Base-by-base conservation (phyloP, 2,888 invertebrate genomes). In the Dichetophora obliterata region DNA sequence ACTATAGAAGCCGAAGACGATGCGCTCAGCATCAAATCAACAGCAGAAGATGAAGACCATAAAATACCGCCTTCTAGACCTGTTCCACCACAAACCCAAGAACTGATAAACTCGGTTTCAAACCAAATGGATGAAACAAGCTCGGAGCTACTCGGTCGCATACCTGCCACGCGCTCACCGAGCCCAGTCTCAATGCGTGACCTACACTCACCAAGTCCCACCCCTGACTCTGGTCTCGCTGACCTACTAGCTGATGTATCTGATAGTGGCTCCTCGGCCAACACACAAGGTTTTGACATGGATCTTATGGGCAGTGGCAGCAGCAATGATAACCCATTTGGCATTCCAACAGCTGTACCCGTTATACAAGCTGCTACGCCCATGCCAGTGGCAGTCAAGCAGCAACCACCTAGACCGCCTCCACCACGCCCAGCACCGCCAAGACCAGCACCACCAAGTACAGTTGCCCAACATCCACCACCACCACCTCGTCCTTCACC, bases 91-190 rank as follows among this genome's bases (percentile, higher is more conserved):
- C 95, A 95, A 88, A 96, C 96, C 0, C 95, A 96, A 90, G 95
- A 96, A 85, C 90, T 97, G 27, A 93, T 96, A 68, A 91, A 94
- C 81, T 95, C 95, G 48, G 96, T 96, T 1, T 96, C 96, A 52
- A 96, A 95, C 2, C 95, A 95, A 75, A 93, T 96, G 93, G 96
- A 97, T 85, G 95, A 95, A 70, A 95, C 96, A 0, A 96, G 96
- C 82, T 94, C 95, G 4, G 94, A 95, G 85, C 90, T 97, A 73
- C 89, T 96, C 75, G 95, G 96, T 82, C 93, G 96, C 78, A 92
- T 96, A 78, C 95, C 96, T 72, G 95, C 94, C 5, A 96, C 96
- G 0, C 92, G 96, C 81, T 95, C 95, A 0, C 96, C 96, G 0
- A 96, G 96, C 87, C 96, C 96, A 0, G 94, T 96, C 0, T 93